Evolutionary conservation across 2,797 vertebrate genomes (phyloP), one percentile per base, ranked within the genome.

Genomic region (Mormyrus proboscirostris): DNA sequence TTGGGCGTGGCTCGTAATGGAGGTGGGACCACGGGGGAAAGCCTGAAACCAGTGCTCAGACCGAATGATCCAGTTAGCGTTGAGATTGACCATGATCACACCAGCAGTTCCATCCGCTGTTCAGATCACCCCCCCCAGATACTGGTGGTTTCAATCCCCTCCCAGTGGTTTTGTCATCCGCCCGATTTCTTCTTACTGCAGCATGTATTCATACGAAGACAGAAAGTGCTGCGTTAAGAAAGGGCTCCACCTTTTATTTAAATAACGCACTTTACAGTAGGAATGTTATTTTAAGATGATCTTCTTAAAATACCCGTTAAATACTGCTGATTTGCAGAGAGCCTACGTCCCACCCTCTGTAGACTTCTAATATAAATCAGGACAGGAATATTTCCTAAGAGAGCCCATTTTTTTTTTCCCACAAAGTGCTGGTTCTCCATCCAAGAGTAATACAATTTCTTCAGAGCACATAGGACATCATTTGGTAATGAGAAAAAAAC

Each of bases 251-350:
- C 73, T 44, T 79, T 79, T 44, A 79, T 79, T n/a, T 33, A 79
- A 79, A 79, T n/a, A 79, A 44, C 73, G 19, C 41, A 47, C 14
- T 79, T 79, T 79, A 79, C 73, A 79, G 73, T 79, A 79, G 73
- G 73, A 79, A 79, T 47, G 73, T 79, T 79, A 79, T 79, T 79
- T 79, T 79, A 44, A 79, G 73, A 79, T 16, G 73, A 79, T 79
- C 33, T 79, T 79, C 73, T 79, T 79, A 79, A 79, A 79, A 79
- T 79, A 79, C 41, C 44, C 49, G n/a, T 47, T 50, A 84, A 84
- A 84, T 84, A 51, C 82, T 50, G 82, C 82, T 84, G 82, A 84
- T 49, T 22, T 51, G 44, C 44, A 49, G 82, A 84, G 41, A 51
- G 49, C 82, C 47, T 44, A 51, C 4, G 9, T 84, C 44, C n/a